Evolutionary conservation across 2,888 invertebrate species (phyloP).

Genomic region (Phortica okadai): DNA sequence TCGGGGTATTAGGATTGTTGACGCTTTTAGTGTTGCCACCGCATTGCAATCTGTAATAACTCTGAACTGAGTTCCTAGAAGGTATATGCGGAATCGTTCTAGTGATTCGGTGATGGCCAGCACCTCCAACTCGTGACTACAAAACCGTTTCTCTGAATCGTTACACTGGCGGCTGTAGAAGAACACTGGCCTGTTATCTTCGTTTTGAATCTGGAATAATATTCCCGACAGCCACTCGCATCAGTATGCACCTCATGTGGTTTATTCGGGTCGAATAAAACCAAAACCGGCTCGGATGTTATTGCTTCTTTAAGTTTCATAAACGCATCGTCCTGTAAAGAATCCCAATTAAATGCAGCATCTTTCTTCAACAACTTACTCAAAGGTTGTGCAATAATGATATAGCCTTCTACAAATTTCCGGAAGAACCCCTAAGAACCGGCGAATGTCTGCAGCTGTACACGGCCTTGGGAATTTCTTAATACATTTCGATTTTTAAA

Average conservation of each 20-base stretch:
- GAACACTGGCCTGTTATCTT: slow-evolving; percentile 54
- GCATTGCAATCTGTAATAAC: slow-evolving; percentile 70
- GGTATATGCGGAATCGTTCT: slow-evolving; percentile 67
- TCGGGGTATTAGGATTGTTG: slow-evolving; percentile 57
- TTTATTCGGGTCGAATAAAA: slow-evolving; percentile 44
- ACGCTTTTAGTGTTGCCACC: slow-evolving; percentile 58
- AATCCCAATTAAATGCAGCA: slow-evolving; percentile 43
- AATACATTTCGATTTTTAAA: slow-evolving; percentile 52
- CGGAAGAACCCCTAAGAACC: slow-evolving; percentile 62
- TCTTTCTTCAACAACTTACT: no score
- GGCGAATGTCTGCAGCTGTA: slow-evolving; percentile 55
- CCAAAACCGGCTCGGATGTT: slow-evolving; percentile 55
- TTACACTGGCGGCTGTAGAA: slow-evolving; percentile 60
- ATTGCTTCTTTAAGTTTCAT: slow-evolving; percentile 53
- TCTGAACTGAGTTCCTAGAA: slow-evolving; percentile 59
- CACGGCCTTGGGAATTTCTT: slow-evolving; percentile 50
- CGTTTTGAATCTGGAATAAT: slow-evolving; percentile 56
- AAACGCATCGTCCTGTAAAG: slow-evolving; percentile 39
- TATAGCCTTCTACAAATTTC: slow-evolving; percentile 42
- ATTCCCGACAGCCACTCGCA: slow-evolving; percentile 65
- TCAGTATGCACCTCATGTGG: slow-evolving; percentile 64
- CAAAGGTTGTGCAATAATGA: no score
- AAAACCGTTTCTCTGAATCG: no score
- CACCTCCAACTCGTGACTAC: slow-evolving; percentile 72
- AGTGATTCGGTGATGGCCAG: slow-evolving; percentile 67